phyloP scores from a whole-genome alignment of 2,113 vertebrate species.

The Ursus arctos region DNA sequence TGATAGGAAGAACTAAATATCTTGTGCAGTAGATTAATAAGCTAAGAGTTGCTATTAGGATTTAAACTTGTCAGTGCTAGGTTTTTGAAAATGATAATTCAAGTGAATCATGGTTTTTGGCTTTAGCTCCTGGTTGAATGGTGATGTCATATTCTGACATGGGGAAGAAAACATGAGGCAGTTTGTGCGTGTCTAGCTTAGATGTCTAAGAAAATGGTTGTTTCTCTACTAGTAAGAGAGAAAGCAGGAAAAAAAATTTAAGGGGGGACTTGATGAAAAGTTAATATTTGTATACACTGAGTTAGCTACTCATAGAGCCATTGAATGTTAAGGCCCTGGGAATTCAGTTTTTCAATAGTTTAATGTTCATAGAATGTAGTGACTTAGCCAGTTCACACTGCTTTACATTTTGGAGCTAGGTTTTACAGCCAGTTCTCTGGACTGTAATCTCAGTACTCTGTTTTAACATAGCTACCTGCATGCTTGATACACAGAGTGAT shows the following conservation, averaged over 20 bases:
- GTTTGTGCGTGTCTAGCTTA: neutral
- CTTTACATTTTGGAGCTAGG: constrained; percentile 36
- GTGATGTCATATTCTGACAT: neutral
- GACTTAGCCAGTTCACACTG: neutral
- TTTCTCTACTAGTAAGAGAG: constrained; percentile 18
- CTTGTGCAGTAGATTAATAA: neutral
- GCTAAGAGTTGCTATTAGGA: neutral
- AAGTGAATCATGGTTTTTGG: neutral
- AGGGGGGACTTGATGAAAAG: neutral
- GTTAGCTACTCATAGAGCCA: neutral
- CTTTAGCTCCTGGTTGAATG: neutral
- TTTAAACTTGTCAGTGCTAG: neutral
- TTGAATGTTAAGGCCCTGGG: neutral
- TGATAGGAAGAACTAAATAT: neutral
- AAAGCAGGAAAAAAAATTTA: neutral
- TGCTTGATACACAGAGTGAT: neutral
- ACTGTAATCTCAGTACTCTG: neutral
- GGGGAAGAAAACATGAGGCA: neutral
- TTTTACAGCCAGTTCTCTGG: neutral
- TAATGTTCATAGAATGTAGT: neutral
- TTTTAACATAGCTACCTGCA: neutral
- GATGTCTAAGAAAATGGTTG: neutral
- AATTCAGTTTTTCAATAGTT: constrained; percentile 17
- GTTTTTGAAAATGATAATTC: neutral
- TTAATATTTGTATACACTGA: neutral